Percentiles rank a stretch among this genome's conserved stretches.
These are phyloP conservation scores for Spinibarbus caldwelli DNA, from an alignment of 2,797 vertebrate genomes.

Conservation along the genomic window DNA sequence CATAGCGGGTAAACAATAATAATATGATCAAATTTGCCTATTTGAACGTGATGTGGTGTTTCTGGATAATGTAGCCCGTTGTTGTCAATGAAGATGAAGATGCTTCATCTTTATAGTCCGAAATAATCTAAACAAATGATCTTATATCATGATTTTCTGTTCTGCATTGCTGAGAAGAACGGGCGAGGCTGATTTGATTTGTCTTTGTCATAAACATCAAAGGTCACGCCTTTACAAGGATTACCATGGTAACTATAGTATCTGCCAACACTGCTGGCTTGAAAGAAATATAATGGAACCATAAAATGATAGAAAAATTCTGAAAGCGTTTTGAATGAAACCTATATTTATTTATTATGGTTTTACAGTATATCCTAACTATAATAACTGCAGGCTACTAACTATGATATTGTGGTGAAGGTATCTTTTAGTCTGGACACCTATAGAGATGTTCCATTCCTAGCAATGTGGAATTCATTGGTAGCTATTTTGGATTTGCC, in stretches of 20 bases:
- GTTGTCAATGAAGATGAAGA: not conserved
- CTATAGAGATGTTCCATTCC: not conserved
- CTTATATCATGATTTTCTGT: not conserved
- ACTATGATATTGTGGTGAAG: not conserved
- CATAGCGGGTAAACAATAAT: not conserved
- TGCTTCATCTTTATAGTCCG: not conserved
- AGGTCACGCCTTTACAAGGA: constrained; percentile 4
- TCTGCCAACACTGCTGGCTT: too few relatives aligned
- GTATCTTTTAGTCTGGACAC: not conserved
- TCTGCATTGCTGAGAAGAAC: too few relatives aligned
- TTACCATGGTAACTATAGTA: not conserved
- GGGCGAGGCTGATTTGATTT: not conserved
- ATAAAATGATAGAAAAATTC: not conserved
- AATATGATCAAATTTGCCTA: not conserved
- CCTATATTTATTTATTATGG: not conserved
- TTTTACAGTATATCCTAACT: not conserved
- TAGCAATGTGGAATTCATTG: not conserved
- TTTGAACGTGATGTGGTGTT: not conserved
- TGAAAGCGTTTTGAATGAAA: not conserved
- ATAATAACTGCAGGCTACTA: not conserved
- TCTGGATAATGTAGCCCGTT: not conserved
- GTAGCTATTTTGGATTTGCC: too few relatives aligned
- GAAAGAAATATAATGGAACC: not conserved
- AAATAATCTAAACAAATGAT: not conserved
- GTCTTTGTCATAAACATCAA: not conserved